Base-by-base conservation (phyloP, 2,888 invertebrate genomes). In the Terebella lapidaria region DNA sequence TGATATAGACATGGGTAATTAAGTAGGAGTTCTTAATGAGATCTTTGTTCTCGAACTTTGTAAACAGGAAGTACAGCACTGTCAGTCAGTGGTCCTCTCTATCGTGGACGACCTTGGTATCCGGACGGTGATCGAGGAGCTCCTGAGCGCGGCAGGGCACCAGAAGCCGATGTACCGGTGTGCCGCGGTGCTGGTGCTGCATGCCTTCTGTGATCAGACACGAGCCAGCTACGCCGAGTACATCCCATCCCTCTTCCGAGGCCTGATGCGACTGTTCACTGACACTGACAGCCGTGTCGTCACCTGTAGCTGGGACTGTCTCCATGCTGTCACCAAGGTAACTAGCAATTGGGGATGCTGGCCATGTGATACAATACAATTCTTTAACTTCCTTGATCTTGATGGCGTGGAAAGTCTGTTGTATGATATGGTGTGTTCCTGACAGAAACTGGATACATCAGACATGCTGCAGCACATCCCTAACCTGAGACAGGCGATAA, bases 401-500 rank as follows among this genome's bases (percentile, higher is more conserved):
- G n/a, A 35, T 35, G 42, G n/a, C n/a, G 42, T n/a, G 10, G n/a
- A 35, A 35, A 35, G 42, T 35, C 42, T 35, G n/a, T n/a, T n/a
- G n/a, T n/a, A n/a, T n/a, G n/a, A n/a, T n/a, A n/a, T n/a, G n/a
- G n/a, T n/a, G n/a, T n/a, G n/a, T 35, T n/a, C 26, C 65, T 77
- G 78, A 49, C 70, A 87, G 86, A 89, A 89, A 64, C 83, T 95
- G 63, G 91, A 91, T 79, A 85, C 91, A 2, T 86, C 89, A 70
- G 89, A 91, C 70, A 91, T 92, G 84, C 87, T 92, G 49, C 85
- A 87, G 20, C 91, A 93, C 79, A 92, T 96, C 42, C 85, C 88
- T 5, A 94, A 94, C 53, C 89, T 96, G 55, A 85, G 94, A 28
- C 93, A 94, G 81, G 94, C 95, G 4, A 89, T 96, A n/a, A 84